Conservation (phyloP, 2,888 invertebrate genomes). For the Dolichomitus sp. region DNA sequence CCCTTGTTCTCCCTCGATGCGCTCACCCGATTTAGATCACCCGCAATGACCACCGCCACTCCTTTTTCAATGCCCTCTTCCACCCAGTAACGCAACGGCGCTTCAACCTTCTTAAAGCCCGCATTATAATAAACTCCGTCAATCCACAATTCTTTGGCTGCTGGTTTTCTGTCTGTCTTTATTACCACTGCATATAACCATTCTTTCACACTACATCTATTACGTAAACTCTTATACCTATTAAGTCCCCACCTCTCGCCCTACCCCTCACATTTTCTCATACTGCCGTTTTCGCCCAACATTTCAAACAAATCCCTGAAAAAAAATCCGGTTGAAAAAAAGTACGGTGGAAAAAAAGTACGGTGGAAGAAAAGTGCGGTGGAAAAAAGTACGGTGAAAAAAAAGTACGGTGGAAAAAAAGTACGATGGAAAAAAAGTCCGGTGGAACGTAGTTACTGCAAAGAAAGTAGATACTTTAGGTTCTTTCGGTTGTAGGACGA, state of each 20-base stretch:
- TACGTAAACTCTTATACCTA: constrained; percentile 21
- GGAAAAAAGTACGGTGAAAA: too few species aligned
- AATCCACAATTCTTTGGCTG: neutral
- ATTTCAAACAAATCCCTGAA: too few species aligned
- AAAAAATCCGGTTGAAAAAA: too few species aligned
- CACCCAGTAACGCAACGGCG: neutral
- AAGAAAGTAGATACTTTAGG: too few species aligned
- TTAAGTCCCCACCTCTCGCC: constrained; percentile 36
- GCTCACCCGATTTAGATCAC: constrained; percentile 49
- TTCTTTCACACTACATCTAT: constrained; percentile 24
- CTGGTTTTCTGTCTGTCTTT: neutral
- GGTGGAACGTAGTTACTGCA: too few species aligned
- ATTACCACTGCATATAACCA: constrained; percentile 43
- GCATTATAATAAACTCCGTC: constrained; percentile 44
- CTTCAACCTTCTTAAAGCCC: constrained; percentile 5
- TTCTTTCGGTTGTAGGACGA: too few species aligned
- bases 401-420: too few species aligned
- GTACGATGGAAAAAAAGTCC: too few species aligned
- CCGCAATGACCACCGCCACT: constrained; percentile 17
- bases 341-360: too few species aligned
- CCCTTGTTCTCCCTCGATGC: neutral
- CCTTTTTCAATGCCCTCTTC: neutral
- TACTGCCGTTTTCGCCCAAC: constrained; percentile 24
- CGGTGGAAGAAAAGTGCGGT: too few species aligned
- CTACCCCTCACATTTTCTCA: constrained; percentile 14